Conservation (phyloP, 1,140 invertebrate genomes). For the Pollicipes pollicipes region DNA sequence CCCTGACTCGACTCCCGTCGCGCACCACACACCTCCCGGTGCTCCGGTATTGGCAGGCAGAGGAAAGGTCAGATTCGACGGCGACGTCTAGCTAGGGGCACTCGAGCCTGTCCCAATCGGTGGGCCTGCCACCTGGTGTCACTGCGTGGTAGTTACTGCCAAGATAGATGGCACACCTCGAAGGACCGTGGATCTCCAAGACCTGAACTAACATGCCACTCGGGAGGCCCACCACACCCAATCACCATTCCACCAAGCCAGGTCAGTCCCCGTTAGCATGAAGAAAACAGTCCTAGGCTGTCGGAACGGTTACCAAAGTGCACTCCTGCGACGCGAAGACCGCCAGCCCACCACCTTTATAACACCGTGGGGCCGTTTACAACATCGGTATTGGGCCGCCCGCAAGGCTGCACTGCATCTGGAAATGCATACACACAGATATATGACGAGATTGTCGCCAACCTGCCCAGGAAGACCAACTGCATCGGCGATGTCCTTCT, state of each 20-base stretch:
- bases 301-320: slow-evolving; percentile 5
- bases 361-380: slow-evolving; percentile 6
- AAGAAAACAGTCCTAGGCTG: background rate
- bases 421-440: slow-evolving; percentile 4
- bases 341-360: slow-evolving; percentile 7
- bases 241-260: slow-evolving; percentile 6
- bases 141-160: slow-evolving; percentile 4
- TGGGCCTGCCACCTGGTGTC: slow-evolving; percentile 2
- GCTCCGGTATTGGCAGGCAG: background rate
- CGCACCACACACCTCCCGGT: background rate
- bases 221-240: slow-evolving; percentile 7
- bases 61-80: background rate
- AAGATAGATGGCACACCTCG: slow-evolving; percentile 3
- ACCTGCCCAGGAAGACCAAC: background rate
- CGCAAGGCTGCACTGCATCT: slow-evolving; percentile 3
- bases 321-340: background rate
- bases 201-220: background rate
- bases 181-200: slow-evolving; percentile 2
- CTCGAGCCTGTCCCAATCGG: slow-evolving; percentile 5
- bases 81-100: background rate
- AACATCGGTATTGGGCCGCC: background rate
- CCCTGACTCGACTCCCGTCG: background rate
- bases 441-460: slow-evolving; percentile 7
- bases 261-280: background rate
- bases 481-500: background rate